phyloP scores from a whole-genome alignment of 1,140 invertebrate genomes.

The Radopholus similis region DNA sequence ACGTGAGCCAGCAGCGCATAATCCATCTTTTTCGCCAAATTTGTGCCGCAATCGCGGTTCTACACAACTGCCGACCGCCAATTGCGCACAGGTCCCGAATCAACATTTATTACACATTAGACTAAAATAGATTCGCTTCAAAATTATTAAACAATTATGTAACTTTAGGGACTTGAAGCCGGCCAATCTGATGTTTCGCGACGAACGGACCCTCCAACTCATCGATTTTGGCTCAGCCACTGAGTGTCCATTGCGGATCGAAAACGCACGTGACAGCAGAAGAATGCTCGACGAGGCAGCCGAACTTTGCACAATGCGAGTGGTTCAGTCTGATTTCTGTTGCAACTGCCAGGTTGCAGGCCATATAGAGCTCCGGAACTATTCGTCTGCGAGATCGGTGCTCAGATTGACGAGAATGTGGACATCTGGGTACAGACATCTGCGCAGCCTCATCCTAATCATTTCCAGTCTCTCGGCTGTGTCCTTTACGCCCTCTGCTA shows the following conservation, averaged over 20 bases:
- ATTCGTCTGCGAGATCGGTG: constrained; percentile 28
- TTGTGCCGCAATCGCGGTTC: constrained; percentile 15
- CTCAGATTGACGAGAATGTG: constrained; percentile 22
- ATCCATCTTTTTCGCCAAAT: constrained; percentile 18
- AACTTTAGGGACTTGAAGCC: constrained; percentile 29
- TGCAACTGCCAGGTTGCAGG: constrained; percentile 5
- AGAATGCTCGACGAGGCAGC: constrained; percentile 30
- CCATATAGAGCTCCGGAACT: constrained; percentile 32
- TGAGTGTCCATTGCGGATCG: constrained; percentile 25
- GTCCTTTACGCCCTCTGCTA: constrained; percentile 32
- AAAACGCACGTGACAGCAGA: constrained; percentile 16
- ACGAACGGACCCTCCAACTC: constrained; percentile 8
- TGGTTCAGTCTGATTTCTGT: background rate
- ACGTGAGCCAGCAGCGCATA: constrained; percentile 25
- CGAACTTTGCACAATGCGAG: constrained; percentile 29
- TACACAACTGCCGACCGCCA: constrained; percentile 18
- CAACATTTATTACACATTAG: background rate
- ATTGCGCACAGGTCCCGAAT: constrained; percentile 29
- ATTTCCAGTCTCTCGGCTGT: constrained; percentile 36
- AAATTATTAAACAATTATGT: background rate
- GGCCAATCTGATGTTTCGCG: constrained; percentile 30
- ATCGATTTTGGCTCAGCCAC: constrained; percentile 35
- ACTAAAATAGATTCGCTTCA: background rate
- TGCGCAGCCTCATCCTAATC: background rate
- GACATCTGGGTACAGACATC: constrained; percentile 25